Evolutionary conservation across 2,888 invertebrate species (phyloP).

Genomic region (Drosophila cognata): DNA sequence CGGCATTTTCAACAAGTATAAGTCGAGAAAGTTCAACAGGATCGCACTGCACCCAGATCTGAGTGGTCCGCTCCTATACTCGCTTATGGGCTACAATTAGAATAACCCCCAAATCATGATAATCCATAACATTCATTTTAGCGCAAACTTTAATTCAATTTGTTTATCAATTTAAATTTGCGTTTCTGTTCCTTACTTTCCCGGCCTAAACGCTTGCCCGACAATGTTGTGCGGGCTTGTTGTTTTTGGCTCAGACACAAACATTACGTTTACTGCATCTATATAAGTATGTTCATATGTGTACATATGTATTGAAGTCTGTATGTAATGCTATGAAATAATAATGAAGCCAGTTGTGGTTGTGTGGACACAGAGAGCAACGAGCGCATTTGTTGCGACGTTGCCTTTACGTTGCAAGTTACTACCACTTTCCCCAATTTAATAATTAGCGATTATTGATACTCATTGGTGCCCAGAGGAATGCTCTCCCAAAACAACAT

Average conservation of each 20-base stretch:
- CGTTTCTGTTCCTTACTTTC: conserved; percentile 10
- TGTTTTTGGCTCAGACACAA: background rate
- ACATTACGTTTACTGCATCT: conserved; percentile 17
- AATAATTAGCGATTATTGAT: background rate
- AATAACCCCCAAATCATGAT: background rate
- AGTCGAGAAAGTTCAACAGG: conserved; percentile 87
- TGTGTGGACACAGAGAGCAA: conserved; percentile 60
- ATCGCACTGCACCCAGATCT: conserved; percentile 89
- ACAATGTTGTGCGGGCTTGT: conserved; percentile 19
- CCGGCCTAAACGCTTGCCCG: conserved; percentile 3
- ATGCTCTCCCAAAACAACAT: background rate
- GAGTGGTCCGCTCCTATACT: conserved; percentile 76
- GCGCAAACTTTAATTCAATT: conserved; percentile 65
- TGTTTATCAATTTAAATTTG: conserved; percentile 68
- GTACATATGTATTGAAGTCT: conserved; percentile 28
- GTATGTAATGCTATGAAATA: conserved; percentile 23
- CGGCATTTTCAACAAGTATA: conserved; percentile 89
- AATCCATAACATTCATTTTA: background rate
- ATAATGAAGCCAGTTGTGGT: background rate
- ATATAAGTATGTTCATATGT: conserved; percentile 23
- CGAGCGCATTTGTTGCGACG: conserved; percentile 82
- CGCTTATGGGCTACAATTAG: conserved; percentile 69
- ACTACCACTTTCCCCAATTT: conserved; percentile 2
- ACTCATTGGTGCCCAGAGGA: background rate
- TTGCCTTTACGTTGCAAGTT: conserved; percentile 58